Base-by-base conservation (phyloP, 2,888 invertebrate genomes). In the Drosophila neotestacea region DNA sequence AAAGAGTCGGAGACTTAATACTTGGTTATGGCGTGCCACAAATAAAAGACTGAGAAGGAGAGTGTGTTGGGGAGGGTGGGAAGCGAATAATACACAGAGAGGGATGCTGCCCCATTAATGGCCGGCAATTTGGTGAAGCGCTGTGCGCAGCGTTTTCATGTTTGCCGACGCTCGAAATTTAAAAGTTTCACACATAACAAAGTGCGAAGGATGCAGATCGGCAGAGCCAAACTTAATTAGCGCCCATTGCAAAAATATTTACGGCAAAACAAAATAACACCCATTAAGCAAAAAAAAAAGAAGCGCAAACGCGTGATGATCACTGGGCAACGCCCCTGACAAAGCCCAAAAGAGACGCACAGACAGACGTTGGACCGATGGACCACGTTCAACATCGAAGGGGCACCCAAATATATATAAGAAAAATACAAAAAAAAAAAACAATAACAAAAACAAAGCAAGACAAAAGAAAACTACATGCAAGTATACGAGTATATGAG, bases 301-400 rank as follows among this genome's bases (percentile, higher is more conserved):
- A 70, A 84, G 86, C 81, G 90, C 90, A 90, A 90, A 90, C 90
- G 90, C 91, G 90, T 90, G 90, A 90, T 90, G 90, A 90, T 90
- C 90, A 90, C 87, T 84, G 81, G 90, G 90, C 79, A 89, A 91
- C 90, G 90, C 90, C 90, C 91, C 85, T 85, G 85, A 80, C 83
- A 87, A 87, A 86, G 58, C 46, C 42, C 76, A 81, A 79, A 76
- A 79, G 63, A 73, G 79, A 76, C 77, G 55, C 70, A 63, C 62
- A 63, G 64, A 64, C 63, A 38, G 70, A 61, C 39, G 9, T 5
- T 4, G 38, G 27, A 38, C 51, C 22, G 36, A 27, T n/a, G 56
- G 48, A 61, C 51, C 47, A 59, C 48, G 63, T 48, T 48, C 51
- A 60, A 30, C 52, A 51, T 36, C 58, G 30, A 62, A 56, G 48